Evolutionary conservation across 2,888 invertebrate species (phyloP).

Genomic region (Ceriagrion tenellum): DNA sequence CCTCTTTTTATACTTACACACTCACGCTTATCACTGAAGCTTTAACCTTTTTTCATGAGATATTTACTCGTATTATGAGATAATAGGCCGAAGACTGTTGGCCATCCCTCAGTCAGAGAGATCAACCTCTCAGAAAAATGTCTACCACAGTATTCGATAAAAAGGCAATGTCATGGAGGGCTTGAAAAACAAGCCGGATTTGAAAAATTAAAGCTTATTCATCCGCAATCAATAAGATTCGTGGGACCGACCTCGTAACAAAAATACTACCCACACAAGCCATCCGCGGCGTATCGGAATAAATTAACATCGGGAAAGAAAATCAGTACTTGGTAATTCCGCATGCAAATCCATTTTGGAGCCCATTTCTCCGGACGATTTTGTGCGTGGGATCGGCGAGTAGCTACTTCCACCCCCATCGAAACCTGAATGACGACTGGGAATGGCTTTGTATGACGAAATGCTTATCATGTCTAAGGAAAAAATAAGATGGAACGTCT

Average conservation of each 20-base stretch:
- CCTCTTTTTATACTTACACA: too few species aligned
- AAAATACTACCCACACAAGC: neutral
- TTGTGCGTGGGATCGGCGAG: neutral
- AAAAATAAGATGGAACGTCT: neutral
- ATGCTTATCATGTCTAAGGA: neutral
- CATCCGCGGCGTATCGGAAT: neutral
- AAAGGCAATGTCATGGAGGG: too few species aligned
- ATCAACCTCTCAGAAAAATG: too few species aligned
- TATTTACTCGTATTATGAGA: too few species aligned
- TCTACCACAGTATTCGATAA: too few species aligned
- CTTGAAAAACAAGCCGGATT: too few species aligned
- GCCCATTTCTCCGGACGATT: neutral
- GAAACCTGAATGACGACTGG: neutral
- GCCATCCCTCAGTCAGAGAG: too few species aligned
- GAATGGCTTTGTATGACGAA: neutral
- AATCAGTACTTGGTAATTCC: neutral
- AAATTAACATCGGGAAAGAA: neutral
- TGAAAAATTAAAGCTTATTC: too few species aligned
- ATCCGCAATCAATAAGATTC: too few species aligned
- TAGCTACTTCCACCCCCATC: neutral
- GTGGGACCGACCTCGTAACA: neutral
- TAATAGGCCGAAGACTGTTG: too few species aligned
- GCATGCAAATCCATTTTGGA: neutral
- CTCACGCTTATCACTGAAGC: too few species aligned
- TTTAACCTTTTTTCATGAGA: too few species aligned